A percentile compares a stretch with the other conserved stretches of the same genome.
These are phyloP conservation scores for Cardiocondyla obscurior DNA, from an alignment of 1,140 invertebrate species.

Conservation along the genomic window DNA sequence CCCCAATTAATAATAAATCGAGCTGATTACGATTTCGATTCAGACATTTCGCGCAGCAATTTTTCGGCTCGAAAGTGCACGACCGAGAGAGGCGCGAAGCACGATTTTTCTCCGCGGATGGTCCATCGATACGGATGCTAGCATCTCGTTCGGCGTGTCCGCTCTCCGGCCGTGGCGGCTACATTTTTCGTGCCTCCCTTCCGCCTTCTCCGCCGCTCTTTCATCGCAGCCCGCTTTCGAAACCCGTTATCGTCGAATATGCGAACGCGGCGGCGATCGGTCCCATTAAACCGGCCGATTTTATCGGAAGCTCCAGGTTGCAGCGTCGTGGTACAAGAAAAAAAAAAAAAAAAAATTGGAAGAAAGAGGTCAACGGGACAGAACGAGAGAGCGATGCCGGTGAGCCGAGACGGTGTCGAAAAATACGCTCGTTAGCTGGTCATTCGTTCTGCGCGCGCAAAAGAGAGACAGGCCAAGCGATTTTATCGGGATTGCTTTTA, in stretches of 20 bases:
- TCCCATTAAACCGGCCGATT: constrained; percentile 62
- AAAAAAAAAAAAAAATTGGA: constrained; percentile 1
- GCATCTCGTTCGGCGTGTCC: constrained; percentile 14
- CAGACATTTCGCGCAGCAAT: constrained; percentile 13
- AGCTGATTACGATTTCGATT: neutral
- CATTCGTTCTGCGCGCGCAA: constrained; percentile 29
- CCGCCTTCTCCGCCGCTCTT: constrained; percentile 35
- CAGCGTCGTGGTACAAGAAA: neutral
- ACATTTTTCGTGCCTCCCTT: constrained; percentile 68
- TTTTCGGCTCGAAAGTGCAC: constrained; percentile 43
- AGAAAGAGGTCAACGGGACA: neutral
- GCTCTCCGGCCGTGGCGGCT: constrained; percentile 50
- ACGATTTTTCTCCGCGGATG: constrained; percentile 42
- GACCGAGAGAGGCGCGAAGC: constrained; percentile 58
- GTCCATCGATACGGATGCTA: neutral
- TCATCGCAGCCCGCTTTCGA: constrained; percentile 34
- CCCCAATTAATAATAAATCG: too few relatives aligned
- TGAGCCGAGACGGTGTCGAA: neutral
- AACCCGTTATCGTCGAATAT: constrained; percentile 51
- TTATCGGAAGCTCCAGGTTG: constrained; percentile 34
- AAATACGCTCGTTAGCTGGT: constrained; percentile 26
- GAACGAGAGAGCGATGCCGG: neutral
- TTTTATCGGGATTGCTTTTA: constrained; percentile 48
- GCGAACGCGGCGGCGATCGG: constrained; percentile 7
- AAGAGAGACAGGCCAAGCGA: constrained; percentile 16